Conservation (phyloP, 1,140 invertebrate species). For the Drosophila mayri region DNA sequence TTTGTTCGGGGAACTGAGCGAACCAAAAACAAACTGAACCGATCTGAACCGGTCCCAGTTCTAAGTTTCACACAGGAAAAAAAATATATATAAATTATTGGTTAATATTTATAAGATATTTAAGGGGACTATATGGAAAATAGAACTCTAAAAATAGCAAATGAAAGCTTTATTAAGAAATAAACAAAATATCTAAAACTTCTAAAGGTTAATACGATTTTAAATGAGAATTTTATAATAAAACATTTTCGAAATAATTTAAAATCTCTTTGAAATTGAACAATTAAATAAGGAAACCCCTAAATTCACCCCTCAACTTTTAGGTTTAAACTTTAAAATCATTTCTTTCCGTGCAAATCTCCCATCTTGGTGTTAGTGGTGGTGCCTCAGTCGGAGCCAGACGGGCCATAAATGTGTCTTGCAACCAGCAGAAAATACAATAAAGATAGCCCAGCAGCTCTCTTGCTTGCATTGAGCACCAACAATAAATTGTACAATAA, state of each 20-base stretch:
- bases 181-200: background rate
- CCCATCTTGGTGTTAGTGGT: conserved; percentile 54
- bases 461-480: conserved; percentile 37
- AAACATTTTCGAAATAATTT: background rate
- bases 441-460: conserved; percentile 42
- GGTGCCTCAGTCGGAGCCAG: conserved; percentile 64
- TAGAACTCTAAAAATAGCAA: background rate
- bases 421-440: conserved; percentile 45
- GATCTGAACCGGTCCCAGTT: conserved; percentile 58
- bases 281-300: background rate
- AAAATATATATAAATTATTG: background rate
- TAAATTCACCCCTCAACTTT: no score
- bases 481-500: conserved; percentile 71
- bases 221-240: background rate
- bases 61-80: conserved; percentile 13
- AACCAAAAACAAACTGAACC: conserved; percentile 13
- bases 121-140: background rate
- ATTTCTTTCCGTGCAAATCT: conserved; percentile 26
- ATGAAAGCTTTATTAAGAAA: no score
- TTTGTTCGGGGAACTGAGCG: conserved; percentile 50
- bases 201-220: rapidly evolving
- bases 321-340: background rate
- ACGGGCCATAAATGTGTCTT: conserved; percentile 67
- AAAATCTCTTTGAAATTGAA: background rate
- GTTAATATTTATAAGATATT: background rate